Evolutionary conservation across 2,113 vertebrate genomes (phyloP), one percentile per base, ranked within the genome.

Genomic region (Hymenochirus boettgeri): DNA sequence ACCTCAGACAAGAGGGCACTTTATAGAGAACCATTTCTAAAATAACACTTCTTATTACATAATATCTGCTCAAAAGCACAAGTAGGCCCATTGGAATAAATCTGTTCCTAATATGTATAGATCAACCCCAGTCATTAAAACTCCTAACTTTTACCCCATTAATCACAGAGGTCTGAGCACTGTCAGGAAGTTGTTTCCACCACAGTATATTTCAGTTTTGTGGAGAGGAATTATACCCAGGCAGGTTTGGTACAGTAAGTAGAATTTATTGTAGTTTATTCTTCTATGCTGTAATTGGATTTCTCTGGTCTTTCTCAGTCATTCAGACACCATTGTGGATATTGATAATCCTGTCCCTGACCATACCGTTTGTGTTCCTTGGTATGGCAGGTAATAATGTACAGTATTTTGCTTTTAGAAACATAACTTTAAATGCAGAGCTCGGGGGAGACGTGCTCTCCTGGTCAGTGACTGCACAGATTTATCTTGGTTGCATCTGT

Each of bases 341-440:
- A 69, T 69, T 69, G 56, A 69, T 69, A 69, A 69, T 69, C 35
- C 56, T 45, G 31, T 69, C 47, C 46, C 29, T 51, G 64, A 59
- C 47, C 35, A 18, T 12, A 11, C 65, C 26, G 45, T 60, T 69
- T 69, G 56, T 59, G 64, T 53, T 67, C 46, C 33, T 67, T 52
- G 58, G 64, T 67, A 46, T 53, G 57, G 23, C 48, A 53, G 65
- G 33, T 53, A 69, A 69, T 60, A 69, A 60, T 46, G 24, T 37
- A 37, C 31, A 37, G 46, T 31, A 53, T 67, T 51, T 59, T 39
- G 22, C 57, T 51, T 59, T 50, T 59, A 58, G 31, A 58, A 57
- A 35, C 46, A 47, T 66, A 27, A 17, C 63, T 66, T 39, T 66
- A 66, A 66, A 27, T 29, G 23, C n/a, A 22, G 13, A 31, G 24